Conservation (phyloP, 1,140 invertebrate species). For the Trichonephila clavipes region DNA sequence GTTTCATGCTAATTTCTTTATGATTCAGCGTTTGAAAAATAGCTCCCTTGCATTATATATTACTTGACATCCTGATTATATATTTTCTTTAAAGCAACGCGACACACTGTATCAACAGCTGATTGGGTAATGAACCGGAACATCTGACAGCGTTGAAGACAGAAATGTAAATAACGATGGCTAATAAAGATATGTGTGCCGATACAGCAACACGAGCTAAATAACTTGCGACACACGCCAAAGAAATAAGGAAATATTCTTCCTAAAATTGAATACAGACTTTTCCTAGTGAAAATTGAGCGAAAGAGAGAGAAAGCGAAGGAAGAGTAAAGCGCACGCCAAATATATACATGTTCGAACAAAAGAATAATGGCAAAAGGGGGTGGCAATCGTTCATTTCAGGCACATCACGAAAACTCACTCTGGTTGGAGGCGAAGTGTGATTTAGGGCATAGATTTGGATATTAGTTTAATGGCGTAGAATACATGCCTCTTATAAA, state of each 20-base stretch:
- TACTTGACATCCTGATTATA: not conserved
- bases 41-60: not conserved
- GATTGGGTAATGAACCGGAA: constrained; percentile 31
- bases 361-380: constrained; percentile 49
- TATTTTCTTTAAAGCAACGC: constrained; percentile 28
- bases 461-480: constrained; percentile 67
- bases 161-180: constrained; percentile 46
- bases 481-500: constrained; percentile 54
- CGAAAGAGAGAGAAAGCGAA: not conserved
- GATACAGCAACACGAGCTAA: not conserved
- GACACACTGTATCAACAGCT: constrained; percentile 19
- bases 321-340: not conserved
- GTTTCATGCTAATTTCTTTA: not conserved
- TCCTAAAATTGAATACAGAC: constrained; percentile 36
- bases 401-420: constrained; percentile 45
- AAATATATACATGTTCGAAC: constrained; percentile 53
- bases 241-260: constrained; percentile 39
- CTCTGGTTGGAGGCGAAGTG: constrained; percentile 36
- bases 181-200: constrained; percentile 58
- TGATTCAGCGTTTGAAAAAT: not conserved
- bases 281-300: constrained; percentile 33
- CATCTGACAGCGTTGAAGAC: constrained; percentile 36
- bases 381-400: constrained; percentile 50
- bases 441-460: constrained; percentile 62
- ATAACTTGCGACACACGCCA: constrained; percentile 40